Conservation (phyloP, 2,113 vertebrate species). For the Rhodinocichla rosea region DNA sequence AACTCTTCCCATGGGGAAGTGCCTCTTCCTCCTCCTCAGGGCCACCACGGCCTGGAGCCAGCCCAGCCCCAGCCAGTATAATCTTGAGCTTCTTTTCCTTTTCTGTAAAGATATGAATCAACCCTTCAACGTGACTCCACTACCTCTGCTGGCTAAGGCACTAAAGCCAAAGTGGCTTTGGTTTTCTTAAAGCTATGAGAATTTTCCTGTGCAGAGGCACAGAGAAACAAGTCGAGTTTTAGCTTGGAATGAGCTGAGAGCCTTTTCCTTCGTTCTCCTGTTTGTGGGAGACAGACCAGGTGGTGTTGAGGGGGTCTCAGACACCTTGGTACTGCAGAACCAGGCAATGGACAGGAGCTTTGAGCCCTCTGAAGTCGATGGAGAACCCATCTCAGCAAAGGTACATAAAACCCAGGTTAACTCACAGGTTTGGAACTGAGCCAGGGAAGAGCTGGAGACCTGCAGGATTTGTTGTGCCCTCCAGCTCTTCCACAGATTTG, state of each 20-base stretch:
- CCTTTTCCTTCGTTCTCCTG: background rate
- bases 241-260: background rate
- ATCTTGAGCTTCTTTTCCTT: background rate
- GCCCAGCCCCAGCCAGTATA: background rate
- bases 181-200: background rate
- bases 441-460: background rate
- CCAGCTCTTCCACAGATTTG: background rate
- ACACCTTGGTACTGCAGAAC: background rate
- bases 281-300: background rate
- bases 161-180: background rate
- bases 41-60: rapidly evolving
- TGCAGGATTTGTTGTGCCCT: rapidly evolving
- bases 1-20: too few species aligned
- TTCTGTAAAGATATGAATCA: background rate
- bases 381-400: background rate
- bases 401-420: background rate
- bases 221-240: background rate
- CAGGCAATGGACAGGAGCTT: background rate
- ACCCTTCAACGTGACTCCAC: background rate
- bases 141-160: background rate
- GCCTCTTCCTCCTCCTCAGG: background rate
- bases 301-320: background rate
- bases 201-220: background rate
- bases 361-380: background rate
- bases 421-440: background rate